Evolutionary conservation across 2,888 invertebrate genomes (phyloP).

Genomic region (Eretmocerus hayati): DNA sequence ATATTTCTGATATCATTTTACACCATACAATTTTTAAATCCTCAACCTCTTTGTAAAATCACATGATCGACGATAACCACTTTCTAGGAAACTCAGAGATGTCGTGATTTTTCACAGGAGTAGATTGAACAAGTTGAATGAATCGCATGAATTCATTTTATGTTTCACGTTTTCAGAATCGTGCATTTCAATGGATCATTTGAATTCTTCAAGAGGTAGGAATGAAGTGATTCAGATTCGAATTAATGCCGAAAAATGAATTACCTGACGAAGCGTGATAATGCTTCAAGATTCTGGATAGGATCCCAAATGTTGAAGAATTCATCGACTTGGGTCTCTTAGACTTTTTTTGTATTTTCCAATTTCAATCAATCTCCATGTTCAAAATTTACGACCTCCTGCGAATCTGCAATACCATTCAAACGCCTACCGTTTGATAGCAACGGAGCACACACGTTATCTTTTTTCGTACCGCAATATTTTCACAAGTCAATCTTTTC

Average conservation of each 20-base stretch:
- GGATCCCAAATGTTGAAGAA: too few species aligned
- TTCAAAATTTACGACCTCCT: slow-evolving; percentile 16
- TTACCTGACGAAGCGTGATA: too few species aligned
- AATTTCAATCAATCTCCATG: slow-evolving; percentile 17
- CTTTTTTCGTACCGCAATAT: slow-evolving; percentile 31
- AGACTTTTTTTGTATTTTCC: too few species aligned
- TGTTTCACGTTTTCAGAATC: too few species aligned
- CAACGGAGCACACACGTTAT: slow-evolving; percentile 6
- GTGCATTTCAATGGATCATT: too few species aligned
- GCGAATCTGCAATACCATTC: slow-evolving; percentile 11
- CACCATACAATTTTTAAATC: slow-evolving; percentile 24
- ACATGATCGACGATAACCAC: slow-evolving; percentile 27
- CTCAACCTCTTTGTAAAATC: slow-evolving; percentile 28
- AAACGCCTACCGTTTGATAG: slow-evolving; percentile 15
- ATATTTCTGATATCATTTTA: slow-evolving; percentile 27
- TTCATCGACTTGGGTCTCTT: too few species aligned
- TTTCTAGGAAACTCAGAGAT: slow-evolving; percentile 13
- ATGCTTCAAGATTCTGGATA: too few species aligned
- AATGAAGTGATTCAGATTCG: too few species aligned
- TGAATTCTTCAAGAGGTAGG: too few species aligned
- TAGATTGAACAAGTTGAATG: neutral
- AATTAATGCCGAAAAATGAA: too few species aligned
- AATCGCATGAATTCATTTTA: neutral
- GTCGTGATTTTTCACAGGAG: slow-evolving; percentile 20
- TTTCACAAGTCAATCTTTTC: slow-evolving; percentile 23